phyloP scores from a whole-genome alignment of 53 echinoderm and acorn worm genomes.

The Mesocentrotus franciscanus region DNA sequence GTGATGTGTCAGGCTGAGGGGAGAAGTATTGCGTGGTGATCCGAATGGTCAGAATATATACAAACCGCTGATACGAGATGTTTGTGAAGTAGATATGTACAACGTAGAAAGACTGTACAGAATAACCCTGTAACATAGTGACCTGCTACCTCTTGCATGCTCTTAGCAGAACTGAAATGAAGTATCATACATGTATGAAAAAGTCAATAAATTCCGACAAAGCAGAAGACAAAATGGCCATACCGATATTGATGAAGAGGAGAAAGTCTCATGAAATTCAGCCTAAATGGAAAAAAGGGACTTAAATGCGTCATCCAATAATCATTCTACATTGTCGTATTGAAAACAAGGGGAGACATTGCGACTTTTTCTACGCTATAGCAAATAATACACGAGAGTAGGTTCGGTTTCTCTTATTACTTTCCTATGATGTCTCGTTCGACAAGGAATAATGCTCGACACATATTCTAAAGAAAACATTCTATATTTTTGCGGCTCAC shows the following conservation, averaged over 20 bases:
- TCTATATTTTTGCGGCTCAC: slow-evolving; percentile 34
- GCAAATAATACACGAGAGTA: not conserved
- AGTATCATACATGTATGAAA: not conserved
- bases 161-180: too few relatives aligned
- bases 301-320: not conserved
- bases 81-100: not conserved
- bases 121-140: not conserved
- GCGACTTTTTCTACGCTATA: not conserved
- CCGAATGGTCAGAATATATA: not conserved
- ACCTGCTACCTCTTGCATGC: too few relatives aligned
- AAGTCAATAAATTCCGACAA: not conserved
- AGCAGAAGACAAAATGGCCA: not conserved
- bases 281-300: not conserved
- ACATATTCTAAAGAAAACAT: slow-evolving; percentile 41
- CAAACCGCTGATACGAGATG: not conserved
- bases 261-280: not conserved
- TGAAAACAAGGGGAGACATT: not conserved
- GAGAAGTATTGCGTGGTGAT: not conserved
- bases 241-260: not conserved
- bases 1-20: not conserved
- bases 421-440: not conserved
- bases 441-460: slow-evolving; percentile 17
- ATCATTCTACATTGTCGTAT: not conserved
- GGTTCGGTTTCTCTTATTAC: not conserved
- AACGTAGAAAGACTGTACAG: not conserved